These are phyloP conservation scores for Trematocara unimaculatum DNA, from an alignment of 2,113 vertebrate species.

Conservation along the genomic window DNA sequence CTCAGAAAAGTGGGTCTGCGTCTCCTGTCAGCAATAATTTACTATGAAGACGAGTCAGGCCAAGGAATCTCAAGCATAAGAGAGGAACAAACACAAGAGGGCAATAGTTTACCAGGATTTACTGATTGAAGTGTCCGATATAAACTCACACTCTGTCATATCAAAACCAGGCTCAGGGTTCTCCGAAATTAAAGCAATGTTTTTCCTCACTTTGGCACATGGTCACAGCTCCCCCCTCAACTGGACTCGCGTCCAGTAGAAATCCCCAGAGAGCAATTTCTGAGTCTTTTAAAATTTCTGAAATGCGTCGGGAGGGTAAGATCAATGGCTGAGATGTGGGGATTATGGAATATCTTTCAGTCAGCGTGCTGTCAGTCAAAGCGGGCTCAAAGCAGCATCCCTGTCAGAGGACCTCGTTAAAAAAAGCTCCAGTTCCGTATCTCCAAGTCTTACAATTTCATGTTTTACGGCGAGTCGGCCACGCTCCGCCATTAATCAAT, in stretches of 20 bases:
- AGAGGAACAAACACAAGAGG: conserved; percentile 72
- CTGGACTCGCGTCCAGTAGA: neutral
- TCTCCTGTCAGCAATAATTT: conserved; percentile 22
- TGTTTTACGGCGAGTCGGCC: conserved; percentile 16
- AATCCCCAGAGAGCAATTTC: conserved; percentile 18
- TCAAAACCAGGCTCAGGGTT: conserved; percentile 24
- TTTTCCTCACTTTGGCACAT: neutral
- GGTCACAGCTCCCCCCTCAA: neutral
- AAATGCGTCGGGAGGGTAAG: conserved; percentile 26
- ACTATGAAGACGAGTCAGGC: neutral
- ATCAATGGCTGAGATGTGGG: conserved; percentile 12
- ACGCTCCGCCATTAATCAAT: conserved; percentile 24
- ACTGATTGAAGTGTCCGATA: conserved; percentile 3
- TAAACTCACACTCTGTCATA: neutral
- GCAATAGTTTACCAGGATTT: conserved; percentile 69
- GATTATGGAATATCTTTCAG: conserved; percentile 41
- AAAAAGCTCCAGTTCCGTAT: neutral
- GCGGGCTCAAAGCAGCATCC: conserved; percentile 18
- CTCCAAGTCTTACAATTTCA: conserved; percentile 18
- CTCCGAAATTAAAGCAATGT: neutral
- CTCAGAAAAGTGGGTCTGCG: neutral
- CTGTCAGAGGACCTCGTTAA: conserved; percentile 41
- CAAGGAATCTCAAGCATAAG: conserved; percentile 11
- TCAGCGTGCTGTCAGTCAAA: conserved; percentile 37
- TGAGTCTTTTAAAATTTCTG: conserved; percentile 19